Conservation (phyloP, 1,140 invertebrate species). For the Drosophila lacteicornis region DNA sequence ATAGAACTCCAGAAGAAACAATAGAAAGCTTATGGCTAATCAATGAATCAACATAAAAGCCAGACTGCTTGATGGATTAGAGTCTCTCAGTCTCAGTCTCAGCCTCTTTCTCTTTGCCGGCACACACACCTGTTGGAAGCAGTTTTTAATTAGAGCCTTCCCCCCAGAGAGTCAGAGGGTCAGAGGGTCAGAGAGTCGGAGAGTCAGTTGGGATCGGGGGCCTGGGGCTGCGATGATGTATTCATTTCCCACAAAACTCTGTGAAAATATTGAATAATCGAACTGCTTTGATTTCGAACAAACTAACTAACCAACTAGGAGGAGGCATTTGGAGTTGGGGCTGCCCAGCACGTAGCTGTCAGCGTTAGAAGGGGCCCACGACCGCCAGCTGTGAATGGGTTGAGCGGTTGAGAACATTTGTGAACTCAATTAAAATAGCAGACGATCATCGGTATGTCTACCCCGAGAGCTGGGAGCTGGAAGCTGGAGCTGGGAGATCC, state of each 20-base stretch:
- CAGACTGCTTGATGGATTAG: conserved; percentile 29
- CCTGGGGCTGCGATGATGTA: conserved; percentile 67
- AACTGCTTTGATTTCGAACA: conserved; percentile 36
- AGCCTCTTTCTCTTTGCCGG: not conserved
- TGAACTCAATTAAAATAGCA: conserved; percentile 83
- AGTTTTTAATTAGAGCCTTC: conserved; percentile 49
- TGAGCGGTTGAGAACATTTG: conserved; percentile 62
- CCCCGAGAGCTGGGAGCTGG: not conserved
- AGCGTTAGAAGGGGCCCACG: conserved; percentile 45
- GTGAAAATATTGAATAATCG: conserved; percentile 76
- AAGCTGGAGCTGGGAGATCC: too few species aligned
- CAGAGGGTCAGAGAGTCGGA: not conserved
- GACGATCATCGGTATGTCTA: conserved; percentile 51
- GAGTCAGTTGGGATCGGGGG: too few species aligned
- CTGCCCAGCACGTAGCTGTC: conserved; percentile 72
- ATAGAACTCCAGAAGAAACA: not conserved
- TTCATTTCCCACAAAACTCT: conserved; percentile 73
- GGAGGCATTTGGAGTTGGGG: not conserved
- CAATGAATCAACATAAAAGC: conserved; percentile 25
- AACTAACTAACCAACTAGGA: conserved; percentile 28
- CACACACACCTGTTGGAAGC: conserved; percentile 37
- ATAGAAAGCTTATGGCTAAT: conserved; percentile 21
- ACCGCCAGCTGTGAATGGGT: conserved; percentile 58
- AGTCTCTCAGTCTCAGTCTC: not conserved
- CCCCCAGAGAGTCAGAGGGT: not conserved